These are phyloP conservation scores for Abrostola triplasia DNA, from an alignment of 2,888 invertebrate genomes.

Conservation along the genomic window DNA sequence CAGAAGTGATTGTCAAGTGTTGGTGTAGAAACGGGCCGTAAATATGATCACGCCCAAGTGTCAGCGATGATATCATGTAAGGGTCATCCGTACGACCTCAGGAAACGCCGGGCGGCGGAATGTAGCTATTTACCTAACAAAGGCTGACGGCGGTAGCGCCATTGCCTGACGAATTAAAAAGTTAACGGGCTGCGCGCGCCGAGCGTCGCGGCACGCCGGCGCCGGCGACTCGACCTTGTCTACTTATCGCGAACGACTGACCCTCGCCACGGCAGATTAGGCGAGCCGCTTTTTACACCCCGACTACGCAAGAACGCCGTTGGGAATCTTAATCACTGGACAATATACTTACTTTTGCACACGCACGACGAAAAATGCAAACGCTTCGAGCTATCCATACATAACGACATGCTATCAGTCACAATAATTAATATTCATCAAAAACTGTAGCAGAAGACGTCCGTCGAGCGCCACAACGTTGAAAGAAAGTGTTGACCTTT, in stretches of 20 bases:
- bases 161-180: conserved; percentile 84
- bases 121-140: conserved; percentile 71
- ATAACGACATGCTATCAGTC: not conserved
- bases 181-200: conserved; percentile 81
- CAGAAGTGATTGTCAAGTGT: conserved; percentile 46
- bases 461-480: conserved; percentile 32
- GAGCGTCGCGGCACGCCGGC: conserved; percentile 79
- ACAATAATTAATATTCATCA: conserved; percentile 1
- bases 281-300: conserved; percentile 67
- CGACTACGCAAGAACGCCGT: conserved; percentile 45
- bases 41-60: conserved; percentile 44
- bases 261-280: conserved; percentile 82
- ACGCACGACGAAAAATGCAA: conserved; percentile 6
- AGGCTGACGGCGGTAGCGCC: conserved; percentile 75
- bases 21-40: conserved; percentile 35
- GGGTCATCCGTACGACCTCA: conserved; percentile 46
- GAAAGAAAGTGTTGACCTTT: conserved; percentile 65
- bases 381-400: conserved; percentile 5
- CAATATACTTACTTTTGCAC: conserved; percentile 42
- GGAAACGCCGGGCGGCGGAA: conserved; percentile 61
- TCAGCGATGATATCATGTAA: conserved; percentile 55
- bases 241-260: conserved; percentile 84
- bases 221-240: conserved; percentile 87
- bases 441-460: conserved; percentile 9
- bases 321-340: conserved; percentile 32